Conservation (phyloP, 1,140 invertebrate genomes). For the Heterodera schachtii region DNA sequence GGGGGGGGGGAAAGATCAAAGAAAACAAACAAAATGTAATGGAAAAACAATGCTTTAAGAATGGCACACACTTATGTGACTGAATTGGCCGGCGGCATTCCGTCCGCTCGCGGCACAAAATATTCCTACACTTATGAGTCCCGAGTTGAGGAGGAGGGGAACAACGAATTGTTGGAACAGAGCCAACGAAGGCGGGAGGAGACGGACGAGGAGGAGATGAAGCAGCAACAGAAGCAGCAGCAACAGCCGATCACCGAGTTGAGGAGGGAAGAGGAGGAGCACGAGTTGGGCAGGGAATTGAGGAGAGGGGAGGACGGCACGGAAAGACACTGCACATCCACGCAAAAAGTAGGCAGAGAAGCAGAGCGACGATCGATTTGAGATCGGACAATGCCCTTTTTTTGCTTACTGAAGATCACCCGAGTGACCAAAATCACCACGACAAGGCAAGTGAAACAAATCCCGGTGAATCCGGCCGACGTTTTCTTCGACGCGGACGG, state of each 20-base stretch:
- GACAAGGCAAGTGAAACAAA: conserved; percentile 60
- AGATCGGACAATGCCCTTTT: conserved; percentile 12
- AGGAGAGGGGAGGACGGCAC: conserved; percentile 32
- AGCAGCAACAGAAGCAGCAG: neutral
- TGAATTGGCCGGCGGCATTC: conserved; percentile 53
- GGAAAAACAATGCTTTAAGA: conserved; percentile 33
- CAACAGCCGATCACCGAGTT: neutral
- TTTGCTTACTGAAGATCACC: conserved; percentile 54
- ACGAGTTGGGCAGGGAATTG: conserved; percentile 13
- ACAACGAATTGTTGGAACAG: conserved; percentile 25
- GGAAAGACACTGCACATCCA: conserved; percentile 58
- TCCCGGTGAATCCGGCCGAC: conserved; percentile 58
- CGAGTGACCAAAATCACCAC: conserved; percentile 65
- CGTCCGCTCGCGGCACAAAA: conserved; percentile 56
- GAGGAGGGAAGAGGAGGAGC: conserved; percentile 28
- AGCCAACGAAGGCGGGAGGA: conserved; percentile 27
- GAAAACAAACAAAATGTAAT: conserved; percentile 4
- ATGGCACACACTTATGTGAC: conserved; percentile 64
- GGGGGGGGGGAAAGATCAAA: neutral
- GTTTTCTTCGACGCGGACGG: conserved; percentile 62
- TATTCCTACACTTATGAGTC: conserved; percentile 63
- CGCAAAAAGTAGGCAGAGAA: conserved; percentile 54
- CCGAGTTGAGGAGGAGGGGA: conserved; percentile 53
- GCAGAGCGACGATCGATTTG: neutral
- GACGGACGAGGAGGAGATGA: neutral